Evolutionary conservation across 2,888 invertebrate species (phyloP), one percentile per base, ranked within the genome.

Genomic region (Nomada flava): DNA sequence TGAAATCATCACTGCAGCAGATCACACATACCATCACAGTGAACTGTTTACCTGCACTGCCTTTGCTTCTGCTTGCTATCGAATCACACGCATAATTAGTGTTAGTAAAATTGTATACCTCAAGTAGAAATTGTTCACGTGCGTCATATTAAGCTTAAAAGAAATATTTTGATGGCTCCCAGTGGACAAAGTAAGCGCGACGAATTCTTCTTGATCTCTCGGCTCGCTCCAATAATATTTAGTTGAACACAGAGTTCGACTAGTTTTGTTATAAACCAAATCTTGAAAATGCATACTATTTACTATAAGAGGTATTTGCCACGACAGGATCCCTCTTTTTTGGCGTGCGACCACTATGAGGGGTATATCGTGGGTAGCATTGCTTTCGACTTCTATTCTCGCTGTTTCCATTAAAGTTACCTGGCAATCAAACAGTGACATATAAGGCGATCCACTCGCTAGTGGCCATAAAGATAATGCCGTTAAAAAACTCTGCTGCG

Each of bases 291-390:
- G 93, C 9, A 26, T 50, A 18, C 79, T 81, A 75, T 95, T 95
- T 0, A 97, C 95, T 65, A 95, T 89, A 88, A 96, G 94, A 0
- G 97, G 98, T 11, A 98, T 94, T 90, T 97, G 96, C 97, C 97
- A 98, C 0, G 97, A 97, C 76, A 97, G 94, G 1, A 97, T 96
- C 65, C 96, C 96, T 91, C 95, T 95, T 86, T 96, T 96, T 91
- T 98, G 97, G 59, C 96, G 94, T 0, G 97, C 96, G 0, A 97
- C 97, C 75, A 97, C 95, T 86, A 97, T 95, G 7, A 97, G 93
- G 0, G 97, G 97, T 84, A 95, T 95, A 0, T 95, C 94, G 50
- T 93, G 91, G 68, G 94, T 95, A 0, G 96, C 95, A 76, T 95
- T 85, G 68, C 93, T 93, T 76, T 90, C 85, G 1, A 93, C 91